Conservation (phyloP, 2,113 vertebrate species). For the Empidonax alnorum region DNA sequence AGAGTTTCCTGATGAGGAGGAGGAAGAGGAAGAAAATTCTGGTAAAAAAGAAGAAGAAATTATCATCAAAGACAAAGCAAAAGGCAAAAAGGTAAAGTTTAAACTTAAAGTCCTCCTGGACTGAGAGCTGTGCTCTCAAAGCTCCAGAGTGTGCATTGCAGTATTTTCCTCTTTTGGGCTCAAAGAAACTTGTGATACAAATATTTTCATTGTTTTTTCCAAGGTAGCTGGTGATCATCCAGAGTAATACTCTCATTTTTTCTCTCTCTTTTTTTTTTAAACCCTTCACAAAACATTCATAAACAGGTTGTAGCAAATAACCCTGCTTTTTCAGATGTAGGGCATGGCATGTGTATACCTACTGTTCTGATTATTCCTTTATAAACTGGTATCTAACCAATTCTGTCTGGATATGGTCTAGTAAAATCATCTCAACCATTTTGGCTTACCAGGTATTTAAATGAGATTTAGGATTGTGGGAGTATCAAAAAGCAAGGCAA, state of each 20-base stretch:
- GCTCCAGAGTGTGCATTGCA: rapidly evolving
- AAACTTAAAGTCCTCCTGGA: not conserved
- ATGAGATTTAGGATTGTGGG: not conserved
- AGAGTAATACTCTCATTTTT: not conserved
- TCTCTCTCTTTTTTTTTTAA: no score
- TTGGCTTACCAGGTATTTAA: not conserved
- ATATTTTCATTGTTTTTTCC: not conserved
- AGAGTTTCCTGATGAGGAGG: slow-evolving; percentile 93
- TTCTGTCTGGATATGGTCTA: not conserved
- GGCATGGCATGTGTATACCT: not conserved
- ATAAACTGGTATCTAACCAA: not conserved
- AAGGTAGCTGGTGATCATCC: not conserved
- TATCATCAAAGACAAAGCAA: slow-evolving; percentile 93
- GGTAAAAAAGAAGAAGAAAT: slow-evolving; percentile 77
- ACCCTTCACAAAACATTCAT: not conserved
- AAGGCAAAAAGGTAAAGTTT: slow-evolving; percentile 90
- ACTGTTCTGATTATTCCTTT: not conserved
- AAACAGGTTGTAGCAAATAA: not conserved
- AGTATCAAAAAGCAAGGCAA: not conserved
- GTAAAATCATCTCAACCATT: not conserved
- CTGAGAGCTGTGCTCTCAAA: not conserved
- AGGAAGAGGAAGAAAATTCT: slow-evolving; percentile 85
- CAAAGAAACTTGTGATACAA: not conserved
- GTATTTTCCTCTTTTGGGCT: not conserved
- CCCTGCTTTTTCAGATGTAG: not conserved